Evolutionary conservation across 2,888 invertebrate species (phyloP).

Genomic region (Malachius bipustulatus): DNA sequence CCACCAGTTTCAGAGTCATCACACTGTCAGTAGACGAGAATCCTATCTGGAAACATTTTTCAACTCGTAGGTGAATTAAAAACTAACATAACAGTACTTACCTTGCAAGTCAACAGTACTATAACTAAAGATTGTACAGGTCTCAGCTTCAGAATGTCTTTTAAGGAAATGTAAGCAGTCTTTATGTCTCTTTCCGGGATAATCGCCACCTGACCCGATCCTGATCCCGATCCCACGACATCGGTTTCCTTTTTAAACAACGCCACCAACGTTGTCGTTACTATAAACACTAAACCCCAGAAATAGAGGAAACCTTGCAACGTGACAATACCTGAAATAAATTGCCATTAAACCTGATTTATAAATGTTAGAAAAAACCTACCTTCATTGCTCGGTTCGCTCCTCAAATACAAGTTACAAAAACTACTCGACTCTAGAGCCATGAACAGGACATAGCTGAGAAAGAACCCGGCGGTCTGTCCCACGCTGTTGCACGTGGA

Average conservation of each 20-base stretch:
- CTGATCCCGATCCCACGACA: conserved; percentile 34
- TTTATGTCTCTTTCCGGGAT: conserved; percentile 40
- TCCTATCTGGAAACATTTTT: conserved; percentile 67
- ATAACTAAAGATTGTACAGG: conserved; percentile 66
- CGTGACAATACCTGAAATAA: conserved; percentile 31
- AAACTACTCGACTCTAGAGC: conserved; percentile 93
- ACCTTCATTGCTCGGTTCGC: conserved; percentile 53
- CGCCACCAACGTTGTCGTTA: conserved; percentile 81
- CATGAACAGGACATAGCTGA: conserved; percentile 93
- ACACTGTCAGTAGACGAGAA: conserved; percentile 95
- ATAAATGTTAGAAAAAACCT: conserved; percentile 35
- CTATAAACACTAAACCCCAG: conserved; percentile 87
- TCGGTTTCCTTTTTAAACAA: conserved; percentile 74
- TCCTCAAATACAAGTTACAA: conserved; percentile 84
- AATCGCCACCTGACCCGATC: conserved; percentile 33
- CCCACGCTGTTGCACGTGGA: conserved; percentile 98
- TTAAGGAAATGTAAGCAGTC: conserved; percentile 72
- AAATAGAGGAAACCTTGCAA: conserved; percentile 75
- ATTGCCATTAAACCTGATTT: conserved; percentile 4
- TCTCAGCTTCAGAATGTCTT: conserved; percentile 71
- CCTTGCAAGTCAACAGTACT: conserved; percentile 84
- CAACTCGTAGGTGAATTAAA: too few species aligned
- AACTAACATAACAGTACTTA: too few species aligned
- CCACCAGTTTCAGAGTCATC: conserved; percentile 87
- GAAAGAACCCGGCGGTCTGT: conserved; percentile 93